phyloP scores from a whole-genome alignment of 35 echinoderm and acorn worm genomes.

The Heliocidaris erythrogramma region DNA sequence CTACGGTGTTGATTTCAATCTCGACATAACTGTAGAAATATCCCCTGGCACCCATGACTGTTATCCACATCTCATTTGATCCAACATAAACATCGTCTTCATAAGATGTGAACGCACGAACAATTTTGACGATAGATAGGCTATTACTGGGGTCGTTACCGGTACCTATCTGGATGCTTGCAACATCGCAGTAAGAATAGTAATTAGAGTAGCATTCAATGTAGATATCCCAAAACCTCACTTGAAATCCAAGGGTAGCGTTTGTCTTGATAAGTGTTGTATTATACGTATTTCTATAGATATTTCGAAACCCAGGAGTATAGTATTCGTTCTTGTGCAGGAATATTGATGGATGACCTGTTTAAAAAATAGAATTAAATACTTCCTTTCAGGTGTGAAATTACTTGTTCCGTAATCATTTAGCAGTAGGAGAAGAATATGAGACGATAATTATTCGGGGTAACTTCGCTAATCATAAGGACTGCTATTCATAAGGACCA shows the following conservation, averaged over 20 bases:
- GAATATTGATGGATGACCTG: not conserved
- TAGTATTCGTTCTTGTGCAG: not conserved
- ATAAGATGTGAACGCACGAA: not conserved
- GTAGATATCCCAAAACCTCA: not conserved
- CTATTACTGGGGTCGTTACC: not conserved
- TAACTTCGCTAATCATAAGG: too few relatives aligned
- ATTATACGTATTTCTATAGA: not conserved
- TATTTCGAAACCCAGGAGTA: not conserved
- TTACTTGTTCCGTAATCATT: too few relatives aligned
- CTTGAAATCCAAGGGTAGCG: not conserved
- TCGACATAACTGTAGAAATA: not conserved
- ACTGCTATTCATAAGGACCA: too few relatives aligned
- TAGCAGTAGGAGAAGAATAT: too few relatives aligned
- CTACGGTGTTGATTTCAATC: not conserved
- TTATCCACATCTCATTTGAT: not conserved
- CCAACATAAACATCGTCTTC: constrained; percentile 1
- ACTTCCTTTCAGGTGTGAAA: too few relatives aligned
- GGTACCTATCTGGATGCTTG: not conserved
- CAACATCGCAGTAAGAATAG: not conserved
- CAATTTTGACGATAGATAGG: not conserved
- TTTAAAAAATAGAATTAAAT: not conserved
- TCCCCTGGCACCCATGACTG: not conserved
- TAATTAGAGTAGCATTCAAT: not conserved
- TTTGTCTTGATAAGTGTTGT: not conserved
- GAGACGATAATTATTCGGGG: too few relatives aligned